Percentiles rank a stretch among this genome's conserved stretches.
phyloP scores from a whole-genome alignment of 92 coral and sea anemone species.

The Parazoanthus swiftii region DNA sequence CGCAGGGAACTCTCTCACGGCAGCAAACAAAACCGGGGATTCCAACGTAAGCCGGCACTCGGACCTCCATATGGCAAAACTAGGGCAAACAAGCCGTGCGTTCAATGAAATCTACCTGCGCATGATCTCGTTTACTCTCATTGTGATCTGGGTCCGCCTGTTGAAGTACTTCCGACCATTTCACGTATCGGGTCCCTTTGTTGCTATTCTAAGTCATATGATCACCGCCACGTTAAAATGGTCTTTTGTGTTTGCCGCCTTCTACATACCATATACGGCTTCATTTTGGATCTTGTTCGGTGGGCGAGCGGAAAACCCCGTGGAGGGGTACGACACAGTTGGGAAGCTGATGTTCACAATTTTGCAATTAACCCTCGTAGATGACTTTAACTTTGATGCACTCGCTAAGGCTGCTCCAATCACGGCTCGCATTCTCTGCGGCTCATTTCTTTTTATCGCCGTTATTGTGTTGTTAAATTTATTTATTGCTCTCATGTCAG shows the following conservation, averaged over 20 bases:
- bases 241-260: slow-evolving; percentile 67
- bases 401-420: slow-evolving; percentile 63
- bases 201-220: slow-evolving; percentile 79
- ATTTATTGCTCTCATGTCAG: slow-evolving; percentile 76
- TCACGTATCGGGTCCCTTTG: slow-evolving; percentile 78
- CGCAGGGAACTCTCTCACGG: not conserved
- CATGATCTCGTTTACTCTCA: slow-evolving; percentile 59
- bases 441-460: slow-evolving; percentile 64
- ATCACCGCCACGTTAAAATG: slow-evolving; percentile 69
- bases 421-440: slow-evolving; percentile 74
- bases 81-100: slow-evolving; percentile 15
- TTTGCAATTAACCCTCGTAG: slow-evolving; percentile 67
- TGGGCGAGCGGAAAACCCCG: slow-evolving; percentile 62
- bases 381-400: slow-evolving; percentile 55
- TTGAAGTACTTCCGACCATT: slow-evolving; percentile 84
- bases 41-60: not conserved
- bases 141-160: slow-evolving; percentile 77
- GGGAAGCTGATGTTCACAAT: slow-evolving; percentile 57
- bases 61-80: slow-evolving; percentile 37
- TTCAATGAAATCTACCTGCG: slow-evolving; percentile 54
- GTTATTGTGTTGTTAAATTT: slow-evolving; percentile 76
- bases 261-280: slow-evolving; percentile 80
- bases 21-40: not conserved
- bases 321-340: slow-evolving; percentile 59
- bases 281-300: slow-evolving; percentile 87